Percentiles rank a stretch among this genome's conserved stretches.
Conservation (phyloP, 2,888 invertebrate genomes). For the Leucania comma region DNA sequence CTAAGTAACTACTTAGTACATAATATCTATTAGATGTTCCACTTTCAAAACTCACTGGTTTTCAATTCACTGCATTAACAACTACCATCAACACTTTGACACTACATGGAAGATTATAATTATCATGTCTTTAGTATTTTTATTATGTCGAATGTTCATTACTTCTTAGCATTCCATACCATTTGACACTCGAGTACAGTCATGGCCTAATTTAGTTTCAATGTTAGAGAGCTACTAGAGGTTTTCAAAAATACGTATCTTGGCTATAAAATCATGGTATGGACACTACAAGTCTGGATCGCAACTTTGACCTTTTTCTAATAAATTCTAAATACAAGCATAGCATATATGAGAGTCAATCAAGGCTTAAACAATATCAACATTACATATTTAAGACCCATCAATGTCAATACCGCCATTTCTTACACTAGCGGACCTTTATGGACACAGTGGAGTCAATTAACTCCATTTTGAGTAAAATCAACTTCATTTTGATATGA, state of each 20-base stretch:
- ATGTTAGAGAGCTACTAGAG: constrained; percentile 52
- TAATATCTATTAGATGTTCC: constrained; percentile 48
- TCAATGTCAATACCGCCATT: constrained; percentile 31
- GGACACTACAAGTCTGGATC: constrained; percentile 6
- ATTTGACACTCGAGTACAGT: neutral
- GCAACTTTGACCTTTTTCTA: constrained; percentile 14
- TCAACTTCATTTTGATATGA: constrained; percentile 53
- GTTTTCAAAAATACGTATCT: constrained; percentile 15
- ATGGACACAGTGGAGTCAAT: constrained; percentile 47
- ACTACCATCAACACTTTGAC: constrained; percentile 65
- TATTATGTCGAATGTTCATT: neutral
- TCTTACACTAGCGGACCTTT: constrained; percentile 19
- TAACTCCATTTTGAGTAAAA: constrained; percentile 40
- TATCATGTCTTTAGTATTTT: constrained; percentile 30
- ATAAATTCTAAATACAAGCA: constrained; percentile 32
- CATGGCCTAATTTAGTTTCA: constrained; percentile 24
- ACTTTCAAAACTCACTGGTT: constrained; percentile 64
- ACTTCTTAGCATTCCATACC: constrained; percentile 39
- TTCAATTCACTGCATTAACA: constrained; percentile 32
- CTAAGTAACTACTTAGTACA: constrained; percentile 55
- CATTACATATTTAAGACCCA: constrained; percentile 21
- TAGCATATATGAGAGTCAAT: neutral
- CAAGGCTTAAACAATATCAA: constrained; percentile 24
- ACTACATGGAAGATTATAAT: constrained; percentile 58
- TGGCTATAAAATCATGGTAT: constrained; percentile 21